Conservation (phyloP, 2,797 vertebrate genomes). For the Gambelia wislizenii region DNA sequence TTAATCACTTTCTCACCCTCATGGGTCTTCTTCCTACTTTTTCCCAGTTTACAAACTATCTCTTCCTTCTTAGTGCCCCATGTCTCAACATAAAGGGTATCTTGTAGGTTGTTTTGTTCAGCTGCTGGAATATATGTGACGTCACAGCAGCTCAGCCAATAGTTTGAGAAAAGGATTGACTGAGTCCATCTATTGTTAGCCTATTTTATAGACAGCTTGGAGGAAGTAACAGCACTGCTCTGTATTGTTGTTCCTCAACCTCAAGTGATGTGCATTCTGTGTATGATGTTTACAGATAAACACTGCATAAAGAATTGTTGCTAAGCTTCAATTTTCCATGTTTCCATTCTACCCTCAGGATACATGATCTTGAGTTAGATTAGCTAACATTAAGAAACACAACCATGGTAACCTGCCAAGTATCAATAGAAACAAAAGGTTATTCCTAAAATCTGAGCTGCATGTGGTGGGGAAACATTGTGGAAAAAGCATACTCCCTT, state of each 20-base stretch:
- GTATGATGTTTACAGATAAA: background rate
- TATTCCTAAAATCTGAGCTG: conserved; percentile 1
- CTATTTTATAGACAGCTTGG: background rate
- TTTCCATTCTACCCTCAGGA: background rate
- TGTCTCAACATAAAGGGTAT: background rate
- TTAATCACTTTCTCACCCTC: background rate
- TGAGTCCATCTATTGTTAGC: background rate
- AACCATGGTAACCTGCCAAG: background rate
- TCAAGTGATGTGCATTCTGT: background rate
- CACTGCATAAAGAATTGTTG: background rate
- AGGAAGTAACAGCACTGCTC: background rate
- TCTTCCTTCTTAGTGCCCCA: background rate
- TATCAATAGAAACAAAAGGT: background rate
- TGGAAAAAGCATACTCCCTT: conserved; percentile 13
- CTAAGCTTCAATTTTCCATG: background rate
- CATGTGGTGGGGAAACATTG: background rate
- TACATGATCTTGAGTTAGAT: background rate
- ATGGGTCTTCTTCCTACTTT: background rate
- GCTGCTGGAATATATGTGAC: background rate
- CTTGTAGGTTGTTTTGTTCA: background rate
- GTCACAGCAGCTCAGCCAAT: background rate
- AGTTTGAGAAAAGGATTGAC: background rate
- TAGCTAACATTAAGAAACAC: background rate
- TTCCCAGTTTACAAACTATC: background rate
- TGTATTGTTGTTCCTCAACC: background rate